These are phyloP conservation scores for Epizoanthus stellaris DNA, from an alignment of 92 coral and sea anemone genomes.

Conservation along the genomic window DNA sequence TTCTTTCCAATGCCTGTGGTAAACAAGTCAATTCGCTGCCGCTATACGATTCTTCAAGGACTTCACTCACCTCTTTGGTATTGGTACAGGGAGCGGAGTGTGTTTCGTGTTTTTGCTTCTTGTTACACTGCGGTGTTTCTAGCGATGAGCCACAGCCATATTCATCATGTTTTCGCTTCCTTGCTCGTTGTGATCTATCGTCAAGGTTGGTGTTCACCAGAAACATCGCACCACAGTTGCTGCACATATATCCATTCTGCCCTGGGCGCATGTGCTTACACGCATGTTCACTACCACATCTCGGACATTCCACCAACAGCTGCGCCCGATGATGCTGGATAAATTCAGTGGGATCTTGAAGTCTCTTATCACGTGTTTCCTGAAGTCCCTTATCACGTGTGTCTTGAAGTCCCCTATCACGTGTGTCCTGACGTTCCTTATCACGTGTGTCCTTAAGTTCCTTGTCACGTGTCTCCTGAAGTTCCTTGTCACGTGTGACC, in stretches of 20 bases:
- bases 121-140: background rate
- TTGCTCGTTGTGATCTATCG: background rate
- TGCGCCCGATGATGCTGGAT: slow-evolving; percentile 22
- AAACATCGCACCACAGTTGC: slow-evolving; percentile 2
- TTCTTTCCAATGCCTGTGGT: background rate
- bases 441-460: too few species aligned
- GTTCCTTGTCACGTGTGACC: too few species aligned
- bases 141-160: background rate
- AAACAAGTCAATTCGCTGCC: background rate
- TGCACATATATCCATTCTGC: slow-evolving; percentile 8
- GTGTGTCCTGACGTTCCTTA: too few species aligned
- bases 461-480: too few species aligned
- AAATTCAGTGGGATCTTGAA: slow-evolving; percentile 16
- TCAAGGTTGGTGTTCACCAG: background rate
- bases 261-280: slow-evolving; percentile 16
- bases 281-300: background rate
- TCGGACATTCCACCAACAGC: slow-evolving; percentile 22
- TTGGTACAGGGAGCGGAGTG: background rate
- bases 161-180: background rate
- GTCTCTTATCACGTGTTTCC: background rate
- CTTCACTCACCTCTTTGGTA: background rate
- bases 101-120: background rate
- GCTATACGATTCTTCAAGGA: background rate
- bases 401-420: too few species aligned
- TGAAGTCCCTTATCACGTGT: too few species aligned